phyloP scores from a whole-genome alignment of 2,113 vertebrate species.

The Epinephelus moara region DNA sequence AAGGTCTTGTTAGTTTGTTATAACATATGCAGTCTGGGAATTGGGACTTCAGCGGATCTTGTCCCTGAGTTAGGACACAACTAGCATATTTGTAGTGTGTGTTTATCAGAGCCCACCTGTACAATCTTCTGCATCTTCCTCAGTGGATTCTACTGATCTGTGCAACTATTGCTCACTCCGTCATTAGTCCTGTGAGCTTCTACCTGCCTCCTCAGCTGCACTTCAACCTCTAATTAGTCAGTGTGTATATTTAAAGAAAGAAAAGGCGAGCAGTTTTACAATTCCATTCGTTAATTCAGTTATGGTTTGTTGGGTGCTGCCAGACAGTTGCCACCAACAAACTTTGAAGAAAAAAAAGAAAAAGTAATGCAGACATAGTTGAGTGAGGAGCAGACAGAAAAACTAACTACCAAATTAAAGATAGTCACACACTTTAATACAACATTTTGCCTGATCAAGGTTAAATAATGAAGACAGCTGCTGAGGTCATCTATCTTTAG shows the following conservation, averaged over 20 bases:
- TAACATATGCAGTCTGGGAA: neutral
- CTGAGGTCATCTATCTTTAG: neutral
- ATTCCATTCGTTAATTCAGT: slow-evolving; percentile 7
- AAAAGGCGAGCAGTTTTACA: neutral
- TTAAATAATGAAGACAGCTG: neutral
- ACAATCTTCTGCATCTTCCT: neutral
- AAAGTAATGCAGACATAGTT: neutral
- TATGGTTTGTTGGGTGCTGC: slow-evolving; percentile 1
- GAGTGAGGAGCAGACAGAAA: neutral
- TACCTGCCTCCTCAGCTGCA: slow-evolving; percentile 22
- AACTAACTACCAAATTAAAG: neutral
- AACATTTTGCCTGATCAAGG: neutral
- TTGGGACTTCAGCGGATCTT: neutral
- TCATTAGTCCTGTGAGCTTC: slow-evolving; percentile 24
- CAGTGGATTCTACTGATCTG: neutral
- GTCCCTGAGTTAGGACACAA: neutral
- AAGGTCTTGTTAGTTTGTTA: neutral
- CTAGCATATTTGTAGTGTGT: neutral
- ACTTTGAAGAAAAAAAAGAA: neutral
- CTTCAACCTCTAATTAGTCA: slow-evolving; percentile 13
- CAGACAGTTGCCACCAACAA: neutral
- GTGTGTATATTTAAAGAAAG: neutral
- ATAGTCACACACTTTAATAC: neutral
- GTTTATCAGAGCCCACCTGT: neutral
- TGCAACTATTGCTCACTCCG: slow-evolving; percentile 21